Evolutionary conservation across 1,140 invertebrate genomes (phyloP).

Genomic region (Pteromalus puparum): DNA sequence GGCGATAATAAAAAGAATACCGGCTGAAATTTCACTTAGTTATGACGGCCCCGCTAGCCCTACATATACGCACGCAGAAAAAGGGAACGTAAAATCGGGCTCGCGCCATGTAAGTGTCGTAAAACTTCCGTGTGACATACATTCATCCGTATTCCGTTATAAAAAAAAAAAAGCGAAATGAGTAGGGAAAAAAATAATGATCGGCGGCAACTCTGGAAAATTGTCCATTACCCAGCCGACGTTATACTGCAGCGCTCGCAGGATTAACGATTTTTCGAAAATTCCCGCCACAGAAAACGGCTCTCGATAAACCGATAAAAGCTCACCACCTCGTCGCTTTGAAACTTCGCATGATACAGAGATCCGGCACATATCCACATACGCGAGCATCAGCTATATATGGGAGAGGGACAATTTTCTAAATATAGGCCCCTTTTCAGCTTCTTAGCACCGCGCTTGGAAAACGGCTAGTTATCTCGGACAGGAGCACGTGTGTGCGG

Average conservation of each 20-base stretch:
- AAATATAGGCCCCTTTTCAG: not conserved
- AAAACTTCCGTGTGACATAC: not conserved
- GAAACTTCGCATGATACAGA: not conserved
- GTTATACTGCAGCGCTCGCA: not conserved
- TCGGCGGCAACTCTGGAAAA: not conserved
- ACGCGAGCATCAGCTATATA: not conserved
- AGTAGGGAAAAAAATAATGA: not conserved
- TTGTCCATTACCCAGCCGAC: not conserved
- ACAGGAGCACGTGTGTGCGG: not conserved
- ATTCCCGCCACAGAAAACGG: not conserved
- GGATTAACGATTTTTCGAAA: slow-evolving; percentile 9
- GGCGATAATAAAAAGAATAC: not conserved
- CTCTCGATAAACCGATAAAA: not conserved
- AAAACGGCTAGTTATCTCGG: not conserved
- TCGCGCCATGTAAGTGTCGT: not conserved
- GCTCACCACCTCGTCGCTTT: not conserved
- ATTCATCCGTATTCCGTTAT: not conserved
- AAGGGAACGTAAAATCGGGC: not conserved
- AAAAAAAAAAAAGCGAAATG: not conserved
- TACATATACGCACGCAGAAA: not conserved
- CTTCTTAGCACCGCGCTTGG: not conserved
- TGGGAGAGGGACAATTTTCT: not conserved
- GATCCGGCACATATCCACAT: not conserved
- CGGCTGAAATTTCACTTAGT: slow-evolving; percentile 1
- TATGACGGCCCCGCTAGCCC: not conserved